These are phyloP conservation scores for Trissolcus brochymenae DNA, from an alignment of 2,888 invertebrate genomes.

Conservation along the genomic window DNA sequence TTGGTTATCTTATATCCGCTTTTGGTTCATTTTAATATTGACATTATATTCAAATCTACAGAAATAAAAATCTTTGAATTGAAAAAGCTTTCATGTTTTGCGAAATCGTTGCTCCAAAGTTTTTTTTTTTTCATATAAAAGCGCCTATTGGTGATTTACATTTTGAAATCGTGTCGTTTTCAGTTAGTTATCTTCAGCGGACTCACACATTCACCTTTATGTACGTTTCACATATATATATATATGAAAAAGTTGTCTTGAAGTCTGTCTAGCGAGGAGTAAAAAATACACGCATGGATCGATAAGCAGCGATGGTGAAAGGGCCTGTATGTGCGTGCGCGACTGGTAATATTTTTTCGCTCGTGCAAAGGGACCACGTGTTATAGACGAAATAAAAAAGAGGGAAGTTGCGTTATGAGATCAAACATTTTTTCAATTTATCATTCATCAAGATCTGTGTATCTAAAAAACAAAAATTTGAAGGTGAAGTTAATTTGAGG, in stretches of 20 bases:
- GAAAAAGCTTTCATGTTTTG: too few relatives aligned
- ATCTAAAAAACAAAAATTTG: neutral
- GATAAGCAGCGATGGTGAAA: constrained; percentile 38
- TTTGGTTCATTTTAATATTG: too few relatives aligned
- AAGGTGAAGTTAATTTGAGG: neutral
- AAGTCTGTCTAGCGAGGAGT: constrained; percentile 39
- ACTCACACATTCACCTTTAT: too few relatives aligned
- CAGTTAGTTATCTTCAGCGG: constrained; percentile 30
- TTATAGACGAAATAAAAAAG: constrained; percentile 21
- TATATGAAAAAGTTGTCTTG: constrained; percentile 37
- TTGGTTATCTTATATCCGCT: too few relatives aligned
- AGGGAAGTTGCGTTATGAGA: constrained; percentile 47
- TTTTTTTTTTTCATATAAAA: too few relatives aligned
- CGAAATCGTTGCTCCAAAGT: too few relatives aligned
- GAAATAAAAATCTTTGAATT: too few relatives aligned
- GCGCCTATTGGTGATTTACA: neutral
- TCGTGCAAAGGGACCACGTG: constrained; percentile 29
- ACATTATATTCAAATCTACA: too few relatives aligned
- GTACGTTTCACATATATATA: constrained; percentile 4
- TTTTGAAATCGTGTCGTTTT: constrained; percentile 8
- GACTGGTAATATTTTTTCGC: constrained; percentile 38
- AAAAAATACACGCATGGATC: constrained; percentile 55
- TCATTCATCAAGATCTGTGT: constrained; percentile 6
- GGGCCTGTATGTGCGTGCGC: constrained; percentile 48
- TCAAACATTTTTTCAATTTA: constrained; percentile 50